These are phyloP conservation scores for Microcebus murinus DNA, from an alignment of 2,113 vertebrate species.

Conservation along the genomic window DNA sequence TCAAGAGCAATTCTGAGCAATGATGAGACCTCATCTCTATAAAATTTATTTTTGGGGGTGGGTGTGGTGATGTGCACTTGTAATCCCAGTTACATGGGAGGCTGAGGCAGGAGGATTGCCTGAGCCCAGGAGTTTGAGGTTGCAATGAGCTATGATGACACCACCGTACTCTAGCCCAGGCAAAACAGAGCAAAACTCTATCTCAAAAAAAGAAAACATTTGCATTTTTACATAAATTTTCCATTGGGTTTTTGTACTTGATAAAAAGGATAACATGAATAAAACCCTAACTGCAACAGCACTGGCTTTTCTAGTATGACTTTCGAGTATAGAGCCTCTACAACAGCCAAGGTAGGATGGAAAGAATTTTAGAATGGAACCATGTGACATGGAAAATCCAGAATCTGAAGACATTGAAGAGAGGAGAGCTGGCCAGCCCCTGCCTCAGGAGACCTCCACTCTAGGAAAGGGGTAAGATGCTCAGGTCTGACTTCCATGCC, in stretches of 20 bases:
- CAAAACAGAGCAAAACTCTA: no score
- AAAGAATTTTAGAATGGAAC: not conserved
- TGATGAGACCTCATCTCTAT: no score
- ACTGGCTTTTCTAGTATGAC: not conserved
- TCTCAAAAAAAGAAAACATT: not conserved
- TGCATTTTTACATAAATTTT: conserved; percentile 29
- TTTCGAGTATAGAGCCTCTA: conserved; percentile 3
- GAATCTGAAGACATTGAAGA: not conserved
- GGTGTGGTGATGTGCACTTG: no score
- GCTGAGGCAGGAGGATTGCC: no score
- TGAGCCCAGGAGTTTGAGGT: no score
- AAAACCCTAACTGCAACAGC: conserved; percentile 34
- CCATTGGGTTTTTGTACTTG: not conserved
- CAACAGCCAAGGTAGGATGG: not conserved
- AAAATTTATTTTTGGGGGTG: no score
- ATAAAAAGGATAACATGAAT: not conserved
- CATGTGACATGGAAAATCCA: not conserved
- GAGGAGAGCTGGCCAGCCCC: not conserved
- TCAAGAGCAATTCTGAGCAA: no score
- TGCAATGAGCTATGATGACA: no score
- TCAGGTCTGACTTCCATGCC: not conserved
- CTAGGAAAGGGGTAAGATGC: not conserved
- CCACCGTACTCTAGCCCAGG: no score
- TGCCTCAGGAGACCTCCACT: not conserved
- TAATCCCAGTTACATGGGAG: no score